These are phyloP conservation scores for Trichonephila clavipes DNA, from an alignment of 1,140 invertebrate species.

Conservation along the genomic window DNA sequence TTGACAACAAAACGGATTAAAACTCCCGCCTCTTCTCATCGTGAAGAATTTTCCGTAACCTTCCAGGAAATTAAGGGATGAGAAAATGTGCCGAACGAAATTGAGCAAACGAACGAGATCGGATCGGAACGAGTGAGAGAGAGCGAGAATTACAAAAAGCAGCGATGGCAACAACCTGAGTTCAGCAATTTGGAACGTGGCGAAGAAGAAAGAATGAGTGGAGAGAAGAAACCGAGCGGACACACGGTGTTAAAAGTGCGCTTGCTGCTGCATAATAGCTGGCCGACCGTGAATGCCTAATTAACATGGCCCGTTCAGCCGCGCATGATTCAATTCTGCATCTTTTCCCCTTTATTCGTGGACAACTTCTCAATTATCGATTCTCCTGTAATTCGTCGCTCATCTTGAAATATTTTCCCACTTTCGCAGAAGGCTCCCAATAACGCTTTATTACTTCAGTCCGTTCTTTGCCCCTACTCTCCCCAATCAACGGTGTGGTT, in stretches of 20 bases:
- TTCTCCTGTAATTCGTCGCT: slow-evolving; percentile 53
- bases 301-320: slow-evolving; percentile 69
- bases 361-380: slow-evolving; percentile 75
- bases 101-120: neutral
- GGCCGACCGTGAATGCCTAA: slow-evolving; percentile 63
- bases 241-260: neutral
- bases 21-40: neutral
- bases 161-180: slow-evolving; percentile 19
- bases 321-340: slow-evolving; percentile 64
- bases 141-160: slow-evolving; percentile 64
- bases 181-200: slow-evolving; percentile 71
- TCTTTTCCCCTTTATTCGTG: slow-evolving; percentile 1
- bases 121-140: neutral
- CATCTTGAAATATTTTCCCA: slow-evolving; percentile 72
- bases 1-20: slow-evolving; percentile 63
- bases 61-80: slow-evolving; percentile 10
- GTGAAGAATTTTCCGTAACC: neutral
- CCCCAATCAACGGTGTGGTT: slow-evolving; percentile 42
- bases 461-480: neutral
- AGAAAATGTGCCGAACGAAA: neutral
- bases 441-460: slow-evolving; percentile 49
- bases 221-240: neutral
- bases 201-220: slow-evolving; percentile 51
- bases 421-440: slow-evolving; percentile 41
- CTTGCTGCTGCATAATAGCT: neutral